Percentiles rank a stretch among this genome's conserved stretches.
Conservation (phyloP, 2,888 invertebrate species). For the Neoscelio sp. region DNA sequence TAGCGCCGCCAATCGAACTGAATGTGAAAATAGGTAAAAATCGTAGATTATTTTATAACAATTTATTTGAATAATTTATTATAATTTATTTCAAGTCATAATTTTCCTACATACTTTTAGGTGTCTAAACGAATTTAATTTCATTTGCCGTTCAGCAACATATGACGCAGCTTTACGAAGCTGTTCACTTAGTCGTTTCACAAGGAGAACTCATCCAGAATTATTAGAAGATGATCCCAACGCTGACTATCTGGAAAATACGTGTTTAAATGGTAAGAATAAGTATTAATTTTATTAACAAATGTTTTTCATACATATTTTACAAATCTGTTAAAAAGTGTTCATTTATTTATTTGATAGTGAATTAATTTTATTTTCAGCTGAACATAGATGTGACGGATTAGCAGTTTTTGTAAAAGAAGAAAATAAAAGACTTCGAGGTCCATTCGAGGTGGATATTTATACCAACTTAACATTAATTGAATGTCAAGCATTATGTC, state of each 20-base stretch:
- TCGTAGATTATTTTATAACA: background rate
- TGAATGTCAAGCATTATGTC: slow-evolving; percentile 94
- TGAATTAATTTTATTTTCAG: slow-evolving; percentile 82
- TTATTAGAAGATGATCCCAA: slow-evolving; percentile 93
- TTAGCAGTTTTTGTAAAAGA: slow-evolving; percentile 94
- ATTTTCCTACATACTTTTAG: too few relatives aligned
- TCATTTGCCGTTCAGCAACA: slow-evolving; percentile 94
- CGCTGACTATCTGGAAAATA: slow-evolving; percentile 95
- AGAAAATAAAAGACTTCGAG: slow-evolving; percentile 93
- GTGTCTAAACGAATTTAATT: slow-evolving; percentile 94
- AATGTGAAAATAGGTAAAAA: slow-evolving; percentile 92
- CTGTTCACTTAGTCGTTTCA: slow-evolving; percentile 92
- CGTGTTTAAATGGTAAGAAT: slow-evolving; percentile 91
- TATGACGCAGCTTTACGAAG: slow-evolving; percentile 91
- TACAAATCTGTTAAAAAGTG: slow-evolving; percentile 4
- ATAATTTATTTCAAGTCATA: too few relatives aligned
- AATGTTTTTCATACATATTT: background rate
- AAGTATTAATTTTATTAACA: background rate
- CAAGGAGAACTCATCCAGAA: slow-evolving; percentile 93
- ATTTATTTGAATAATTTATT: background rate
- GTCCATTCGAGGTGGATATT: slow-evolving; percentile 94
- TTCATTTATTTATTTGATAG: background rate
- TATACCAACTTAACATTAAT: slow-evolving; percentile 93
- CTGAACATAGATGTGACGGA: slow-evolving; percentile 94
- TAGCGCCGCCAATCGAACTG: slow-evolving; percentile 92